These are phyloP conservation scores for Nesidiocoris tenuis DNA, from an alignment of 2,888 invertebrate genomes.

Conservation along the genomic window DNA sequence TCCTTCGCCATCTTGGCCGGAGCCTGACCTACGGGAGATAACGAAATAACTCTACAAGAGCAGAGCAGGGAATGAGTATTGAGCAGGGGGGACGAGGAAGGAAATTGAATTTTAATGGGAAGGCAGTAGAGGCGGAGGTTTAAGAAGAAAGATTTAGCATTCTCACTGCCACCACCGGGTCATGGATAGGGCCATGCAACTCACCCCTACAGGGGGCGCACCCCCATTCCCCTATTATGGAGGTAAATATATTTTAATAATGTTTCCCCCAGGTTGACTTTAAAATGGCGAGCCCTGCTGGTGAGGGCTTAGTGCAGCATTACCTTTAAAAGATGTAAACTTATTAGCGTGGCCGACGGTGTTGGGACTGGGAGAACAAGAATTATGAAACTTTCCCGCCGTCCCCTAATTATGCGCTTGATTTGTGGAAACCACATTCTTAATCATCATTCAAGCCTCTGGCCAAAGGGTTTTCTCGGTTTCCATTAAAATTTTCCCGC, in stretches of 20 bases:
- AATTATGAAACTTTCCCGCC: conserved; percentile 11
- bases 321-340: conserved; percentile 31
- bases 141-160: conserved; percentile 32
- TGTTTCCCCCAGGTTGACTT: conserved; percentile 38
- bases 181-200: background rate
- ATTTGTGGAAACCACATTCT: background rate
- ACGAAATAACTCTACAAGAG: background rate
- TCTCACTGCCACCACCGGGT: background rate
- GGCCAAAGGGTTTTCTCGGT: background rate
- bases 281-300: conserved; percentile 25
- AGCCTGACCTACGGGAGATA: background rate
- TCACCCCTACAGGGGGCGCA: too few species aligned
- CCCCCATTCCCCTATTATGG: background rate
- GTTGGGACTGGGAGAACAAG: conserved; percentile 19
- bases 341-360: conserved; percentile 17
- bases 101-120: conserved; percentile 39
- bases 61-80: background rate
- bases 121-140: conserved; percentile 25
- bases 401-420: background rate
- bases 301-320: conserved; percentile 15
- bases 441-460: background rate
- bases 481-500: background rate
- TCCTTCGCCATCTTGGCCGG: background rate
- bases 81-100: background rate
- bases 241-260: conserved; percentile 39